phyloP scores from a whole-genome alignment of 2,797 vertebrate genomes.

The Scleropages formosus region DNA sequence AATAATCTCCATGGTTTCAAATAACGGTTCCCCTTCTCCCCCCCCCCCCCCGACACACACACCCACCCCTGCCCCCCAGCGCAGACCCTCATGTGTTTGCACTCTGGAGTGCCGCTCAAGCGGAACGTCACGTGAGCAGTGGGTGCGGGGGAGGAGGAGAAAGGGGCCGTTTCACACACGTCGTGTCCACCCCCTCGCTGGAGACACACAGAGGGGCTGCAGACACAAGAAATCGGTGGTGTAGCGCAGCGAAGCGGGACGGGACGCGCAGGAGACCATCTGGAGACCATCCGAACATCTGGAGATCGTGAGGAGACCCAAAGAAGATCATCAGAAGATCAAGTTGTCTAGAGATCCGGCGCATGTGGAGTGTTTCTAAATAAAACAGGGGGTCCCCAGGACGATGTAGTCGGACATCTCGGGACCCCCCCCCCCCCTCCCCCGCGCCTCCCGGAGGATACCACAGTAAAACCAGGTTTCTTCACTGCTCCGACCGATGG shows the following conservation, averaged over 20 bases:
- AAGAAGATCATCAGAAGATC: no score
- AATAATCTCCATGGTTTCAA: slow-evolving; percentile 48
- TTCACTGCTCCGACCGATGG: no score
- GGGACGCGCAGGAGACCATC: background rate
- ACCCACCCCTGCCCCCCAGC: background rate
- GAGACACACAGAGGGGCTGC: slow-evolving; percentile 30
- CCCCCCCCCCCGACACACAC: no score
- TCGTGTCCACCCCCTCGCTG: slow-evolving; percentile 67
- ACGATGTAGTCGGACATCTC: no score
- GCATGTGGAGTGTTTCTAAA: no score
- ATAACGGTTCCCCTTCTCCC: slow-evolving; percentile 66
- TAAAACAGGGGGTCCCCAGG: no score
- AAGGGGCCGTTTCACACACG: slow-evolving; percentile 49
- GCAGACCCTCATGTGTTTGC: slow-evolving; percentile 64
- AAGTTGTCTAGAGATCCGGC: no score
- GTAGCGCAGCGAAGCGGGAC: background rate
- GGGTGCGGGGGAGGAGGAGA: slow-evolving; percentile 21
- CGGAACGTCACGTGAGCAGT: slow-evolving; percentile 37
- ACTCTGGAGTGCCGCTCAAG: slow-evolving; percentile 61
- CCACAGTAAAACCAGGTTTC: no score
- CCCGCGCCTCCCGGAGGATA: no score
- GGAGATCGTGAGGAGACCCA: no score
- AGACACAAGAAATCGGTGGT: background rate
- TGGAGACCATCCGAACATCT: no score
- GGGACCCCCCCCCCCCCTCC: no score